Evolutionary conservation across 2,888 invertebrate species (phyloP).

Genomic region (Trachelus tabidus): DNA sequence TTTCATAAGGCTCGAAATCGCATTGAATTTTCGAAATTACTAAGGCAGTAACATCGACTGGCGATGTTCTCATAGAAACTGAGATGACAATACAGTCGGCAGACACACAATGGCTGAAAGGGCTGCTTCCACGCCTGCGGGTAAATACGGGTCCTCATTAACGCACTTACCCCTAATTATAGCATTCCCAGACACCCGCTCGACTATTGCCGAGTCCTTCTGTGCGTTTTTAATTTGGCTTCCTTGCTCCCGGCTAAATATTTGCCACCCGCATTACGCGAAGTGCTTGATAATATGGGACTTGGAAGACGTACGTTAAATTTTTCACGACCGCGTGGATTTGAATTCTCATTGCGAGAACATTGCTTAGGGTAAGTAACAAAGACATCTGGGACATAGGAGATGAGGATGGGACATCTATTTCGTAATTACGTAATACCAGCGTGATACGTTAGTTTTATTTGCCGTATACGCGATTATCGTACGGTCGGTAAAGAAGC

Average conservation of each 20-base stretch:
- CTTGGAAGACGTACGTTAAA: too few relatives aligned
- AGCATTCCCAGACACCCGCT: slow-evolving; percentile 21
- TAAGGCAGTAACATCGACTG: neutral
- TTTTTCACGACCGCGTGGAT: too few relatives aligned
- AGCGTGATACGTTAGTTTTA: too few relatives aligned
- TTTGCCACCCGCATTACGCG: slow-evolving; percentile 24
- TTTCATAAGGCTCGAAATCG: too few relatives aligned
- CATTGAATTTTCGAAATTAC: neutral
- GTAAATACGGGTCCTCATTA: slow-evolving; percentile 33
- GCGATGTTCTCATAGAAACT: slow-evolving; percentile 3
- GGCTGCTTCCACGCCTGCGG: slow-evolving; percentile 25
- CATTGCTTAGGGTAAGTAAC: too few relatives aligned
- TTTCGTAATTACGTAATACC: too few relatives aligned
- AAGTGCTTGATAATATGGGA: neutral
- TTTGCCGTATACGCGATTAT: too few relatives aligned
- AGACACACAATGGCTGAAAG: slow-evolving; percentile 24
- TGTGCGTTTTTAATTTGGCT: slow-evolving; percentile 28
- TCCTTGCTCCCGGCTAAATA: slow-evolving; percentile 25
- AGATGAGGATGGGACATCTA: too few relatives aligned
- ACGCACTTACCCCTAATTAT: slow-evolving; percentile 31
- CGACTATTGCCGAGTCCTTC: slow-evolving; percentile 13
- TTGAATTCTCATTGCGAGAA: too few relatives aligned
- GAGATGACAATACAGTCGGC: slow-evolving; percentile 23
- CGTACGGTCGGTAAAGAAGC: too few relatives aligned
- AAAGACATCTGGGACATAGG: too few relatives aligned